Evolutionary conservation across 2,888 invertebrate species (phyloP), one percentile per base, ranked within the genome.

Genomic region (Andricus curvator): DNA sequence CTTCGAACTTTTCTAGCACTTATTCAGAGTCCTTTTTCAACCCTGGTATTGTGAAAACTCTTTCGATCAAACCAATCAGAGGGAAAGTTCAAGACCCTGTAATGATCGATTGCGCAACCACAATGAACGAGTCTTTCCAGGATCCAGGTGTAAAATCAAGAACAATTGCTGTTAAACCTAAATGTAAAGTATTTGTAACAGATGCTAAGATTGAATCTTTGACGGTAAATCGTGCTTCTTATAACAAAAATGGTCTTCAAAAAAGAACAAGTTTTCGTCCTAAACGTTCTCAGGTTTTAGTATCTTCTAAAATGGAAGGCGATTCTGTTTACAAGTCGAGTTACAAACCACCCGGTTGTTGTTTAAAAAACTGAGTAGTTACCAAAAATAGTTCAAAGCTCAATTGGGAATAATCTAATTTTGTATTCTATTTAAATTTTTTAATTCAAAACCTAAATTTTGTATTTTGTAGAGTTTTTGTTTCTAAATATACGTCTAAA

Each of bases 301-400:
- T 88, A 60, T 77, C 80, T 78, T 79, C 85, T 25, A 82, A 80
- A 83, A 85, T 89, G 0, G 82, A 85, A 22, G 67, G 77, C 29
- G 81, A 85, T 22, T 88, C 89, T 1, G 81, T 83, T 25, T 88
- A 87, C 68, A 83, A 74, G 56, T 83, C 78, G 17, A 89, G 88
- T 79, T 89, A 87, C 74, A 82, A 77, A 80, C 56, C 84, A 48
- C 87, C 88, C n/a, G 74, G 74, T 33, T 74, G 13, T 22, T 88
- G 85, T 29, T 85, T 44, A 48, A 82, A 25, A 76, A 81, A 65
- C 78, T 83, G 78, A 78, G 76, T 41, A 70, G 64, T 44, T 48
- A 48, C 33, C 41, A 67, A 25, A 33, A n/a, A 41, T 20, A 41
- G 65, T 44, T 33, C 20, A 48, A 64, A 37, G 51, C 25, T 51